Evolutionary conservation across 2,113 vertebrate species (phyloP).

Genomic region (Brachyhypopomus gauderio): DNA sequence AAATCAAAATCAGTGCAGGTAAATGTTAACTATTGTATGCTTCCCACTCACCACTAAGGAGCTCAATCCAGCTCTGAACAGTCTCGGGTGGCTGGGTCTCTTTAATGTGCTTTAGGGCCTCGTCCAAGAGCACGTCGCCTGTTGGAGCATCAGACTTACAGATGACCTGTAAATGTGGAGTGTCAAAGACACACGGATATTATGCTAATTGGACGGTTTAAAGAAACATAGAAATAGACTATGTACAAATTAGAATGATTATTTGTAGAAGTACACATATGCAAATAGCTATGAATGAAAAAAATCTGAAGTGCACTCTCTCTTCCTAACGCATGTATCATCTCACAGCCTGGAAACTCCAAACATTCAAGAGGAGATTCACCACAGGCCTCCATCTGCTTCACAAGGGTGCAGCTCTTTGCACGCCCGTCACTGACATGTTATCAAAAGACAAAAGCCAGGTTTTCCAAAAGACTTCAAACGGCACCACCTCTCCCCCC

Average conservation of each 20-base stretch:
- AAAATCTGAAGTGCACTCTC: constrained; percentile 26
- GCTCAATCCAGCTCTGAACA: constrained; percentile 96
- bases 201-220: too few species aligned
- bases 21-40: constrained; percentile 1
- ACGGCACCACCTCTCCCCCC: background rate
- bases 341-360: too few species aligned
- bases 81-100: constrained; percentile 95
- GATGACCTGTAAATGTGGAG: constrained; percentile 78
- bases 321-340: constrained; percentile 13
- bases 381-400: background rate
- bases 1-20: background rate
- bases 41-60: constrained; percentile 89
- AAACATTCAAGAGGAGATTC: background rate
- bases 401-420: background rate
- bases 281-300: background rate
- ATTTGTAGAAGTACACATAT: background rate
- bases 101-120: constrained; percentile 95
- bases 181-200: background rate
- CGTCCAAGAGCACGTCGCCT: constrained; percentile 93
- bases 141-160: constrained; percentile 96
- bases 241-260: background rate
- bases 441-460: background rate
- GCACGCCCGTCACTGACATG: background rate
- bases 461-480: background rate
- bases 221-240: background rate